Conservation (phyloP, 2,113 vertebrate genomes). For the Semnornis frantzii region DNA sequence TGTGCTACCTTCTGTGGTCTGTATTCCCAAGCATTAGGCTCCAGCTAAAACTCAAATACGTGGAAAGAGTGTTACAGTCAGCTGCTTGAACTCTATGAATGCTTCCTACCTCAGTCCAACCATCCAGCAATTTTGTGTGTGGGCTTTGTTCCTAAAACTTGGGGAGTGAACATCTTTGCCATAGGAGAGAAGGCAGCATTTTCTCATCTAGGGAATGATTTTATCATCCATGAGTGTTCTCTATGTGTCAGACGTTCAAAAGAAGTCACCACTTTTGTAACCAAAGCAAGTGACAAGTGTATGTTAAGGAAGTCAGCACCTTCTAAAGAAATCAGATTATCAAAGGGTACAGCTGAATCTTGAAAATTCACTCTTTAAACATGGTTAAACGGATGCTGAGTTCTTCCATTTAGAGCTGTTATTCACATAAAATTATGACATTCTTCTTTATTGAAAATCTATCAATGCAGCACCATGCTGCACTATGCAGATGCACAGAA, state of each 20-base stretch:
- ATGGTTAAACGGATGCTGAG: neutral
- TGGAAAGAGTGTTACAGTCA: neutral
- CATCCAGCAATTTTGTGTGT: neutral
- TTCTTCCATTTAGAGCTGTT: neutral
- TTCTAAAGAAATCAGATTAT: neutral
- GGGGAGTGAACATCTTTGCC: neutral
- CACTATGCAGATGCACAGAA: neutral
- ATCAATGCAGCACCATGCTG: neutral
- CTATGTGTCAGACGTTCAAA: neutral
- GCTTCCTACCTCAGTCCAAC: neutral
- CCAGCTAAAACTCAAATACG: neutral
- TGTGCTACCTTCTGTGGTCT: neutral
- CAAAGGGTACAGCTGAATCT: neutral
- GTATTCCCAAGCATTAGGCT: neutral
- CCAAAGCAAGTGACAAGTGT: neutral
- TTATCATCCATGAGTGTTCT: neutral
- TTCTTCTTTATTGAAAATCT: neutral
- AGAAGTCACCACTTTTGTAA: neutral
- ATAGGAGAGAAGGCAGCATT: neutral
- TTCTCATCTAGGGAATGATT: neutral
- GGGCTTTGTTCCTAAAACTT: neutral
- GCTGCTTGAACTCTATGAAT: neutral
- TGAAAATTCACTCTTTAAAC: neutral
- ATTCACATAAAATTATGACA: neutral
- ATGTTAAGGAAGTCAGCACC: neutral